A percentile compares a stretch with the other conserved stretches of the same genome.
These are phyloP conservation scores for Desmophyllum pertusum DNA, from an alignment of 92 coral and sea anemone species.

Conservation along the genomic window DNA sequence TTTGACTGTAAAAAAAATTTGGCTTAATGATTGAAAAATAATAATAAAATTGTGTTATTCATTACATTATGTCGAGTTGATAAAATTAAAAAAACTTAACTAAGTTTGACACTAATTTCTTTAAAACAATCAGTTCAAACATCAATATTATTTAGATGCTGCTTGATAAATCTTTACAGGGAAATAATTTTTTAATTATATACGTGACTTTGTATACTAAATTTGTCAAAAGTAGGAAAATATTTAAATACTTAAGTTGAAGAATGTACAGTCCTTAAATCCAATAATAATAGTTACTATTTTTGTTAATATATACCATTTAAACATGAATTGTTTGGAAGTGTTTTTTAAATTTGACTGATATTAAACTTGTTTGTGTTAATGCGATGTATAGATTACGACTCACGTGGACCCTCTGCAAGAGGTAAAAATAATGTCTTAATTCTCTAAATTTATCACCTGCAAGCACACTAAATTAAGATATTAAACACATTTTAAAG, in stretches of 20 bases:
- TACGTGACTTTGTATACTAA: too few species aligned
- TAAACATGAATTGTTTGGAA: too few species aligned
- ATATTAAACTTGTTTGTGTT: constrained; percentile 2
- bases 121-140: not conserved
- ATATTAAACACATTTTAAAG: too few species aligned
- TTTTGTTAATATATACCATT: too few species aligned
- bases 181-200: too few species aligned
- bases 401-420: not conserved
- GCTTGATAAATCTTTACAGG: too few species aligned
- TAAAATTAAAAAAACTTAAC: too few species aligned
- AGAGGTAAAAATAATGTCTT: constrained; percentile 16
- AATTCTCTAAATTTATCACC: not conserved
- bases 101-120: not conserved
- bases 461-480: not conserved
- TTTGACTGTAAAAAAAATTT: too few species aligned
- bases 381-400: constrained; percentile 7
- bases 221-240: too few species aligned
- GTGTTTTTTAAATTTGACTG: not conserved
- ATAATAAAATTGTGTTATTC: too few species aligned
- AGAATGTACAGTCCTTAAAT: not conserved
- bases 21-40: too few species aligned
- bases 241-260: not conserved
- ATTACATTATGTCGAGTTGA: too few species aligned
- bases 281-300: not conserved
- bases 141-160: not conserved